Conservation (phyloP, 2,797 vertebrate genomes). For the Sciurus vulgaris region DNA sequence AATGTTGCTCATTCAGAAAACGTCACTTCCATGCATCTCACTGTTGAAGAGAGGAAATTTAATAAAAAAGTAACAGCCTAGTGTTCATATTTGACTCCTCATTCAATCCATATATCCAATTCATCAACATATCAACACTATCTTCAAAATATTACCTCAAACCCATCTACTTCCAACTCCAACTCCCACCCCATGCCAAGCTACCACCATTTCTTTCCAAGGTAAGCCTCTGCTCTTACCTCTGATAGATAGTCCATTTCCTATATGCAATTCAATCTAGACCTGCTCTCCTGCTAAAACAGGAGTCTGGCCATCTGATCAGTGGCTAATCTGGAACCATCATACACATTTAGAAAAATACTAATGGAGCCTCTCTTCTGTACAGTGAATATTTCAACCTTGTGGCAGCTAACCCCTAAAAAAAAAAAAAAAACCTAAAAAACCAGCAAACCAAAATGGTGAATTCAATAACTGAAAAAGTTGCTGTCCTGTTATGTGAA, state of each 20-base stretch:
- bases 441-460: not conserved
- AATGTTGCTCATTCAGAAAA: not conserved
- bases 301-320: not conserved
- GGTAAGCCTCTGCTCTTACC: not conserved
- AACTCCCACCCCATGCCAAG: not conserved
- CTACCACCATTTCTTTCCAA: not conserved
- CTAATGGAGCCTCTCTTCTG: not conserved
- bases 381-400: slow-evolving; percentile 16
- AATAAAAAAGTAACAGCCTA: not conserved
- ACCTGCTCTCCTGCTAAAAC: not conserved
- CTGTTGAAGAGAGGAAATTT: slow-evolving; percentile 3
- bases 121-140: not conserved
- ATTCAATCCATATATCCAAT: not conserved
- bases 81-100: not conserved
- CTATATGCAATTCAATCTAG: not conserved
- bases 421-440: not conserved
- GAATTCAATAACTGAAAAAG: not conserved
- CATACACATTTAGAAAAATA: not conserved
- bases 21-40: not conserved
- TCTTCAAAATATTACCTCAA: slow-evolving; percentile 31
- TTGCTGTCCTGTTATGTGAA: not conserved
- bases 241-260: not conserved
- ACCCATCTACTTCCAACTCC: not conserved
- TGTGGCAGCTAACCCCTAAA: not conserved
- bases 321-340: not conserved